Base-by-base conservation (phyloP, 2,888 invertebrate species). In the Ophonus ardosiacus region DNA sequence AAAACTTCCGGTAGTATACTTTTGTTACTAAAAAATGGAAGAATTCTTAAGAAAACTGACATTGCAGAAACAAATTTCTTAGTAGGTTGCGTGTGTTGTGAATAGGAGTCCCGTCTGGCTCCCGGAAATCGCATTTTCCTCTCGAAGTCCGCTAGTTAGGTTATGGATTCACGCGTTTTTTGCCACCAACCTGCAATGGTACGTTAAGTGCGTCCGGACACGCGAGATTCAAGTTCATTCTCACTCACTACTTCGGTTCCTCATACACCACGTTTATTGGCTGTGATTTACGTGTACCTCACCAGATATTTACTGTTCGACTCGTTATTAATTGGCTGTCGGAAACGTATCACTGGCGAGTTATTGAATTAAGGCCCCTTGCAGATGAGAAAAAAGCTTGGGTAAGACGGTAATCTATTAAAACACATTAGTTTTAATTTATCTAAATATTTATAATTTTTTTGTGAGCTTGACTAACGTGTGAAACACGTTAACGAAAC, bases 341-440 rank as follows among this genome's bases (percentile, higher is more conserved):
- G 74, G 57, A 74, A 56, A 57, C 71, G 71, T 82, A 82, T 82
- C 82, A 82, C 81, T 63, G 56, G 82, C 31, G 21, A 17, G 51
- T 82, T 82, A 83, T 78, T 84, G 84, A 84, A 84, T 84, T 78
- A 84, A 31, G 83, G 83, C 57, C 71, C 71, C 82, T 40, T 40
- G 51, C 68, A 59, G 59, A 57, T 38, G 71, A 81, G 71, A 65
- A 81, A 63, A 81, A 61, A 31, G n/a, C 51, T 7, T 24, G 4
- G 43, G 13, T 65, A 51, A 71, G 71, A 15, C 82, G 57, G 17
- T 57, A 68, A 82, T 82, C 82, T 74, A 83, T 83, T 83, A 71
- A 51, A 83, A 40, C 61, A 59, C 61, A 83, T 83, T 82, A 82
- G 56, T 71, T 74, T 83, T 83, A 83, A 83, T 83, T 83, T 74